phyloP scores from a whole-genome alignment of 1,140 invertebrate species.

The Brachionus sp. region DNA sequence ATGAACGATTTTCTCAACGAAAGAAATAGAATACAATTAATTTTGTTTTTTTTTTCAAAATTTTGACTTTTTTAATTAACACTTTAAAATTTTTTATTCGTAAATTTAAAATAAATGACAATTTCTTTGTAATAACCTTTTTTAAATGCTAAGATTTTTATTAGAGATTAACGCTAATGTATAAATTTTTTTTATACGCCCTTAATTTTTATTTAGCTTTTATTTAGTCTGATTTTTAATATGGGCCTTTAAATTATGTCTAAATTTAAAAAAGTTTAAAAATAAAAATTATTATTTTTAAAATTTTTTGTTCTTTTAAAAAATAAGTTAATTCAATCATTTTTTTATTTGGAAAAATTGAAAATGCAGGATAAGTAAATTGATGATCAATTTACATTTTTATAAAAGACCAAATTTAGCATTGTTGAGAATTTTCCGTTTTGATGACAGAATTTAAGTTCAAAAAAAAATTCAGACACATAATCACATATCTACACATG shows the following conservation, averaged over 20 bases:
- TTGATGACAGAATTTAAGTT: neutral
- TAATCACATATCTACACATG: conserved; percentile 26
- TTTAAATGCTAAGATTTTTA: neutral
- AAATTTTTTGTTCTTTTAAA: neutral
- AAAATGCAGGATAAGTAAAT: neutral
- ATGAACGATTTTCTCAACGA: no score
- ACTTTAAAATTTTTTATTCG: neutral
- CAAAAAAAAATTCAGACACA: neutral
- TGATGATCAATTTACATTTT: neutral
- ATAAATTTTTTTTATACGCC: neutral
- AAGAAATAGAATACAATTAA: no score
- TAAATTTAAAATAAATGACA: neutral
- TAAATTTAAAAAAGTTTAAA: no score
- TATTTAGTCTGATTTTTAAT: neutral
- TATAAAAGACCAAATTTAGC: neutral
- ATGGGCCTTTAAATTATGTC: no score
- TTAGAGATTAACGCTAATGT: neutral
- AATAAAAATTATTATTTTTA: no score
- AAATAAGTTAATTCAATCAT: neutral
- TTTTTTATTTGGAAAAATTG: neutral
- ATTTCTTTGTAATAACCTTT: neutral
- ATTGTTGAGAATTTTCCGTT: neutral
- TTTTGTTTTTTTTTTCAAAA: neutral
- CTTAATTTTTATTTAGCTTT: neutral
- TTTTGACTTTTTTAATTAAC: conserved; percentile 5